Conservation (phyloP, 2,113 vertebrate genomes). For the Equus przewalskii region DNA sequence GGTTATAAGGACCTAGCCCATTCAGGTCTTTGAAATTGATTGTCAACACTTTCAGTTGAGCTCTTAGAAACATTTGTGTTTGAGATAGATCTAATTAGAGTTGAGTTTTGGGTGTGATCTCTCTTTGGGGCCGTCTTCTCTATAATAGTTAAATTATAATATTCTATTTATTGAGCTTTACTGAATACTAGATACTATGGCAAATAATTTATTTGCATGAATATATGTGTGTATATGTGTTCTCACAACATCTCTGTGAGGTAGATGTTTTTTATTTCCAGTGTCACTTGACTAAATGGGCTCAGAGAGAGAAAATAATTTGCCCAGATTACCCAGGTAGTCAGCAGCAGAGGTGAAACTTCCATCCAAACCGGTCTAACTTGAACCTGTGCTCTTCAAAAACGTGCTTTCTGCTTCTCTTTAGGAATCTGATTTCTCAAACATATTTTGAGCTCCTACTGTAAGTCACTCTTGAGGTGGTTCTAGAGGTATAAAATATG, state of each 20-base stretch:
- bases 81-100: slow-evolving; percentile 35
- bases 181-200: slow-evolving; percentile 47
- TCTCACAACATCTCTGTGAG: slow-evolving; percentile 64
- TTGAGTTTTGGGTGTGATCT: slow-evolving; percentile 65
- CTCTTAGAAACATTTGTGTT: slow-evolving; percentile 61
- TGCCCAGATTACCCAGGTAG: slow-evolving; percentile 59
- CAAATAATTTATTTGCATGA: slow-evolving; percentile 47
- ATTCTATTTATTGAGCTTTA: slow-evolving; percentile 25
- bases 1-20: slow-evolving; percentile 15
- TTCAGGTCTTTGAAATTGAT: slow-evolving; percentile 55
- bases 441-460: slow-evolving; percentile 22
- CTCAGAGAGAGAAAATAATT: slow-evolving; percentile 64
- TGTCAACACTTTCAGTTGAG: slow-evolving; percentile 63
- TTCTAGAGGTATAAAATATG: slow-evolving; percentile 12
- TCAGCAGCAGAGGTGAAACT: slow-evolving; percentile 62
- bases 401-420: slow-evolving; percentile 61
- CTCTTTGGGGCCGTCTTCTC: slow-evolving; percentile 44
- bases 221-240: slow-evolving; percentile 26
- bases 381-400: slow-evolving; percentile 72
- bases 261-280: slow-evolving; percentile 56
- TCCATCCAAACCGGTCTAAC: slow-evolving; percentile 68
- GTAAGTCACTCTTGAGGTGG: neutral
- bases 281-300: slow-evolving; percentile 36
- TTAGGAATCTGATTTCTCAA: slow-evolving; percentile 41
- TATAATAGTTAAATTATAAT: slow-evolving; percentile 43